phyloP scores from a whole-genome alignment of 2,113 vertebrate species.

The Mellivora capensis region DNA sequence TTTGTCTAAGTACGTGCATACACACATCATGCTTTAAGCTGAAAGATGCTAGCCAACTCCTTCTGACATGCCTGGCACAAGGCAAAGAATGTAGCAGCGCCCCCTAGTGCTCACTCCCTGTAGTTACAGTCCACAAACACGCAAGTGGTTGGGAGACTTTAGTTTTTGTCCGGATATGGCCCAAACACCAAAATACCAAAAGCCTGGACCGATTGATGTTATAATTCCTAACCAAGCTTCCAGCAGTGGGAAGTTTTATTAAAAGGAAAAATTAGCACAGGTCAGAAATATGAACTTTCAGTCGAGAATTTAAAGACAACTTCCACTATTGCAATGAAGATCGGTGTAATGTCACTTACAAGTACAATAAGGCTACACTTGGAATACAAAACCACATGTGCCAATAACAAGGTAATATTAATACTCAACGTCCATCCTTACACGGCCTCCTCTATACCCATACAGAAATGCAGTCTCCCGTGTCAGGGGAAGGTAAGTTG shows the following conservation, averaged over 20 bases:
- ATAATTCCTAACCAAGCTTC: not conserved
- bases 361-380: not conserved
- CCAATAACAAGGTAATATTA: not conserved
- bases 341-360: not conserved
- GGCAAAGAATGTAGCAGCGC: slow-evolving; percentile 61
- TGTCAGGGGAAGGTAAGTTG: not conserved
- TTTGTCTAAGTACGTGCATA: slow-evolving; percentile 18
- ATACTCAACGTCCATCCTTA: not conserved
- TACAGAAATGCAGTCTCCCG: too few species aligned
- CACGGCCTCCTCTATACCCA: not conserved
- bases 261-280: not conserved
- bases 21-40: not conserved
- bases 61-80: too few species aligned
- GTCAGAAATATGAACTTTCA: not conserved
- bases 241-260: not conserved
- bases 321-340: not conserved
- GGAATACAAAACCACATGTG: not conserved
- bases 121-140: not conserved
- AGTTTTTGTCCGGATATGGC: not conserved
- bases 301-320: not conserved
- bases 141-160: not conserved
- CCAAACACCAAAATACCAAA: not conserved
- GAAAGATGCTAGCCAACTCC: not conserved
- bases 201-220: not conserved
- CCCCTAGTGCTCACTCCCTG: slow-evolving; percentile 49